Conservation (phyloP, 2,113 vertebrate genomes). For the Oreochromis niloticus region DNA sequence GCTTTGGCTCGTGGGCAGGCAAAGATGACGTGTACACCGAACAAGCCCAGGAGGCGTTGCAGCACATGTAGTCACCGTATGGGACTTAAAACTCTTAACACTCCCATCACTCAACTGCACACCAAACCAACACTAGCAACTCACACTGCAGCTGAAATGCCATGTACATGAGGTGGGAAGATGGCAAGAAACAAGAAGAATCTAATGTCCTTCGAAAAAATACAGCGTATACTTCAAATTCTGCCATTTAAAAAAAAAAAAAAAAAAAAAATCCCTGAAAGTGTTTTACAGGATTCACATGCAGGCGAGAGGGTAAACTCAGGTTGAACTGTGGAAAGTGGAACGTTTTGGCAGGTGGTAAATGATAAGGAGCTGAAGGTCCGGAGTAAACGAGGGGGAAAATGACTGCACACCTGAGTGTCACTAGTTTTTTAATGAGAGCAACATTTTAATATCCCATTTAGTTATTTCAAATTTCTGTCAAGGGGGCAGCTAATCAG, state of each 20-base stretch:
- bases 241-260: not conserved
- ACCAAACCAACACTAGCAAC: not conserved
- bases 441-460: not conserved
- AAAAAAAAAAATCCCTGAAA: not conserved
- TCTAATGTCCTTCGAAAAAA: not conserved
- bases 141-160: not conserved
- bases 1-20: conserved; percentile 78
- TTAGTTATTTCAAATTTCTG: not conserved
- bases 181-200: not conserved
- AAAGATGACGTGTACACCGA: conserved; percentile 85
- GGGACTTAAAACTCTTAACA: not conserved
- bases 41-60: conserved; percentile 91
- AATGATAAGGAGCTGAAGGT: not conserved
- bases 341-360: not conserved
- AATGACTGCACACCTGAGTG: not conserved
- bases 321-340: not conserved
- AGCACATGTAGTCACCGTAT: conserved; percentile 81
- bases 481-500: not conserved
- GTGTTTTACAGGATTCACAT: not conserved
- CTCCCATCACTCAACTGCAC: not conserved
- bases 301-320: not conserved
- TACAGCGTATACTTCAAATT: not conserved
- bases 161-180: not conserved
- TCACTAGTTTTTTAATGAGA: not conserved
- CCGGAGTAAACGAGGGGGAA: not conserved